Evolutionary conservation across 2,797 vertebrate species (phyloP).

Genomic region (Coccyzus lansbergi): DNA sequence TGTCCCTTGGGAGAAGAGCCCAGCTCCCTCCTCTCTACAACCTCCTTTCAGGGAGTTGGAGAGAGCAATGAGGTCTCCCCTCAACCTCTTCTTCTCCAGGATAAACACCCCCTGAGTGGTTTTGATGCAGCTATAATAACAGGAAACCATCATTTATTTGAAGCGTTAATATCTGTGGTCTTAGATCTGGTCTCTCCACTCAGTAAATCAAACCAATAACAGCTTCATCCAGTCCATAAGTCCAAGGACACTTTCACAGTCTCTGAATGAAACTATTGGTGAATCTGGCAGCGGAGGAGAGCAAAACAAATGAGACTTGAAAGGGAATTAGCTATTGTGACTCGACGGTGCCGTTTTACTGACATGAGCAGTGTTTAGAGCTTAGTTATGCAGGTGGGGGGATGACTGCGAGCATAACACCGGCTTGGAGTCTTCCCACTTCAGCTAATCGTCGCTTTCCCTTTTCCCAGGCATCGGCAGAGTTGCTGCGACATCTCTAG

Average conservation of each 20-base stretch:
- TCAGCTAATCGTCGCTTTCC: neutral
- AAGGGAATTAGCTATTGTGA: neutral
- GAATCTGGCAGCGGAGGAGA: neutral
- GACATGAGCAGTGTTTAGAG: neutral
- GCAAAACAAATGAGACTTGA: neutral
- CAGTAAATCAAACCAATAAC: neutral
- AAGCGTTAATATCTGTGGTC: neutral
- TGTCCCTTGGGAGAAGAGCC: too few relatives aligned
- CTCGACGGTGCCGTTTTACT: neutral
- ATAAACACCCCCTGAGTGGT: too few relatives aligned
- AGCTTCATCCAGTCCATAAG: neutral
- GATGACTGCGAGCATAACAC: rapidly evolving
- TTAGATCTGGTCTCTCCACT: neutral
- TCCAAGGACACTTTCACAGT: neutral
- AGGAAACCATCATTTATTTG: rapidly evolving
- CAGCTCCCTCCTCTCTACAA: too few relatives aligned
- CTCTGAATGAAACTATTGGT: neutral
- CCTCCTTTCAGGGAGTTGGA: too few relatives aligned
- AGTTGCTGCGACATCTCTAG: constrained; percentile 94
- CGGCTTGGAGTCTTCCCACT: rapidly evolving
- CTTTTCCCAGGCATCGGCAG: constrained; percentile 87
- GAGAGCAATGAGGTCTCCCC: too few relatives aligned
- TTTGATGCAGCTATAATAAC: neutral
- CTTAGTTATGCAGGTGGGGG: too few relatives aligned
- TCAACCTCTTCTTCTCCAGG: too few relatives aligned